Conservation (phyloP, 2,113 vertebrate species). For the Dendrocopos noguchii region DNA sequence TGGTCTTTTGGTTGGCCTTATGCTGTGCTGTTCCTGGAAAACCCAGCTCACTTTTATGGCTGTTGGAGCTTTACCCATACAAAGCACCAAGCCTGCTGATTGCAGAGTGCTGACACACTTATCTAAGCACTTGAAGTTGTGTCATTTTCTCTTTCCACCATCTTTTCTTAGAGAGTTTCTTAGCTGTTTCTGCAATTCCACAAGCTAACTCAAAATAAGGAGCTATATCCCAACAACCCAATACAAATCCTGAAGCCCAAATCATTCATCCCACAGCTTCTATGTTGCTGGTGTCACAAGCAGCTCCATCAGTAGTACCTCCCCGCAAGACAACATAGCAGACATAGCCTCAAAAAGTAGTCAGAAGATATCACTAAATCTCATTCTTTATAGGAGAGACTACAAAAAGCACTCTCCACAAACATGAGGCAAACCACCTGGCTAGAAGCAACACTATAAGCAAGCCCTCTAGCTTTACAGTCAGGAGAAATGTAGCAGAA, state of each 20-base stretch:
- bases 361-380: not conserved
- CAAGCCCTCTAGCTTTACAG: not conserved
- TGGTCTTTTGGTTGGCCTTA: not conserved
- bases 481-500: not conserved
- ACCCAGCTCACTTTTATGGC: not conserved
- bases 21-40: not conserved
- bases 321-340: not conserved
- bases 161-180: not conserved
- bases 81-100: not conserved
- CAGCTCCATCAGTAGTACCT: not conserved
- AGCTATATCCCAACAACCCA: not conserved
- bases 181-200: not conserved
- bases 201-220: not conserved
- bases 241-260: not conserved
- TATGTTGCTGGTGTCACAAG: not conserved
- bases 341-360: not conserved
- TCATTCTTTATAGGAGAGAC: not conserved
- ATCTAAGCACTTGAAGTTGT: not conserved
- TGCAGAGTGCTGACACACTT: not conserved
- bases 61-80: not conserved
- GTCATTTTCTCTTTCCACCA: not conserved
- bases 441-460: not conserved
- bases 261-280: fast-evolving
- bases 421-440: not conserved
- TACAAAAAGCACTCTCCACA: not conserved